Evolutionary conservation across 92 coral and sea anemone species (phyloP).

Genomic region (Epizoanthus rinbou): DNA sequence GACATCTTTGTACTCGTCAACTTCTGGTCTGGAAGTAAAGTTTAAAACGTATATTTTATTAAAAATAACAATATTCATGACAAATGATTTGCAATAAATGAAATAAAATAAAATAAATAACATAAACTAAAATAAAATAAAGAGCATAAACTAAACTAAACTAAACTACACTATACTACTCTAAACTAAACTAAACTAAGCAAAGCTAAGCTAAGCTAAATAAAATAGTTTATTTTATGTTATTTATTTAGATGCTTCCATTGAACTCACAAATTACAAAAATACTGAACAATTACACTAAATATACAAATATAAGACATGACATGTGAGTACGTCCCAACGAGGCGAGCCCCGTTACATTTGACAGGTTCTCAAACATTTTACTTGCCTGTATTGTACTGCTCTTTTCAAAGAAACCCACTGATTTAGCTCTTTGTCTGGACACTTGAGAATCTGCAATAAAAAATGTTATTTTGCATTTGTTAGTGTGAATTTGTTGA

Average conservation of each 20-base stretch:
- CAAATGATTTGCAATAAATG: not conserved
- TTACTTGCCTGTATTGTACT: slow-evolving; percentile 85
- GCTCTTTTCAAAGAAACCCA: slow-evolving; percentile 95
- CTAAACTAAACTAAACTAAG: too few relatives aligned
- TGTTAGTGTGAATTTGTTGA: too few relatives aligned
- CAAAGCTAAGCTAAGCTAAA: not conserved
- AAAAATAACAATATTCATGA: too few relatives aligned
- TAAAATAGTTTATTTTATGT: not conserved
- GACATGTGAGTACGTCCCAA: too few relatives aligned
- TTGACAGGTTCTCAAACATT: not conserved
- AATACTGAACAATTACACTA: too few relatives aligned
- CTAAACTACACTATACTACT: too few relatives aligned
- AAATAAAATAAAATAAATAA: not conserved
- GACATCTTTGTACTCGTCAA: slow-evolving; percentile 77
- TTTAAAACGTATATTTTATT: not conserved
- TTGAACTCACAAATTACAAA: too few relatives aligned
- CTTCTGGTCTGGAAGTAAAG: slow-evolving; percentile 59
- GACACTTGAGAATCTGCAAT: slow-evolving; percentile 71
- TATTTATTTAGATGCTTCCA: too few relatives aligned
- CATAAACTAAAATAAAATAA: not conserved
- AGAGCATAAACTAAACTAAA: too few relatives aligned
- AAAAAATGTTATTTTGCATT: not conserved
- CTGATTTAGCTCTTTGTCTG: slow-evolving; percentile 89
- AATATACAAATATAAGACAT: too few relatives aligned
- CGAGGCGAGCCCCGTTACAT: too few relatives aligned